Evolutionary conservation across 1,140 invertebrate species (phyloP).

Genomic region (Camponotus pennsylvanicus): DNA sequence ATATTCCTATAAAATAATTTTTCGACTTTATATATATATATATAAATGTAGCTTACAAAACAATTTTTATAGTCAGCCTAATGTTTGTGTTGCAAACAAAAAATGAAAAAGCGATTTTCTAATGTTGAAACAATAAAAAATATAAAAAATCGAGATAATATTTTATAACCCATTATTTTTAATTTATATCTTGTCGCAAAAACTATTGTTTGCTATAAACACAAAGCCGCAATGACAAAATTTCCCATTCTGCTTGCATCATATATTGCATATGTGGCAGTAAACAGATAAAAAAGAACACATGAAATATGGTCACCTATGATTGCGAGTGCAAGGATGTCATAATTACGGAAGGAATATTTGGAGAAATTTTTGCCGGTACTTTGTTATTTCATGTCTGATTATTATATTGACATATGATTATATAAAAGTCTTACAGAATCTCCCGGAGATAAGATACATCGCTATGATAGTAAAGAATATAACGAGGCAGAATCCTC

Average conservation of each 20-base stretch:
- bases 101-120: slow-evolving; percentile 17
- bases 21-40: not conserved
- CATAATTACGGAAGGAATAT: slow-evolving; percentile 77
- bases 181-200: not conserved
- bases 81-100: not conserved
- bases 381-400: slow-evolving; percentile 21
- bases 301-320: slow-evolving; percentile 66
- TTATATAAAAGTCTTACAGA: slow-evolving; percentile 27
- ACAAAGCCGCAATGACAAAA: not conserved
- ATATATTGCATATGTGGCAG: not conserved
- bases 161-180: slow-evolving; percentile 34
- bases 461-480: not conserved
- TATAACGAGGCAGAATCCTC: slow-evolving; percentile 18
- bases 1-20: slow-evolving; percentile 21
- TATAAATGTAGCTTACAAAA: not conserved
- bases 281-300: slow-evolving; percentile 17
- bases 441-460: not conserved
- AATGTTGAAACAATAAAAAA: slow-evolving; percentile 40
- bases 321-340: slow-evolving; percentile 74
- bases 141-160: slow-evolving; percentile 13
- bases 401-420: not conserved
- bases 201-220: slow-evolving; percentile 4
- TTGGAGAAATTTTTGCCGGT: slow-evolving; percentile 76
- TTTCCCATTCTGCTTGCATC: not conserved
- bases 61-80: not conserved